Percentiles rank a stretch among this genome's conserved stretches.
Evolutionary conservation across 2,888 invertebrate genomes (phyloP).

Genomic region (Salpingus planirostris): DNA sequence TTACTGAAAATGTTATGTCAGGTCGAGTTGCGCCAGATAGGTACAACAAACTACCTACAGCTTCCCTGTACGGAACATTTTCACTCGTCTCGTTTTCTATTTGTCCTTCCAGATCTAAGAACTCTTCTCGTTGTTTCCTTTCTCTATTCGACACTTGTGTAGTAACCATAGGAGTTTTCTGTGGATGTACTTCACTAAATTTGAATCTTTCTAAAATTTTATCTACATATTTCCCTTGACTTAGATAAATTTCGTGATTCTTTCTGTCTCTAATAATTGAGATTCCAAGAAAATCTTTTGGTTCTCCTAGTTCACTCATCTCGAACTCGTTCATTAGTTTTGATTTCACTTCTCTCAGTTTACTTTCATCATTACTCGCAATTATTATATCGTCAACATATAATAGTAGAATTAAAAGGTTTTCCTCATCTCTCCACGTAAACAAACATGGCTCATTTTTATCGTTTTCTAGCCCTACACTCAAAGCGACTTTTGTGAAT

Average conservation of each 20-base stretch:
- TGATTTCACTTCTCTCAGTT: constrained; percentile 16
- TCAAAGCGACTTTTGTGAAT: constrained; percentile 16
- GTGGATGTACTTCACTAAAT: not conserved
- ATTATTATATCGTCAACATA: constrained; percentile 27
- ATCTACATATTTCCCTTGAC: too few relatives aligned
- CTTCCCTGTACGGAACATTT: constrained; percentile 13
- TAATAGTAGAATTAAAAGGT: constrained; percentile 16
- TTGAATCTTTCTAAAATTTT: constrained; percentile 1
- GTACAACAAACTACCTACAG: constrained; percentile 17
- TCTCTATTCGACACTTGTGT: constrained; percentile 13
- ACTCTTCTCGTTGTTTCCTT: constrained; percentile 5
- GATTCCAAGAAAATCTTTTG: constrained; percentile 4
- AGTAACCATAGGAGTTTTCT: constrained; percentile 10
- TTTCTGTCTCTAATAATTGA: not conserved
- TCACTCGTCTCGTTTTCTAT: not conserved
- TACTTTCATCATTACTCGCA: constrained; percentile 12
- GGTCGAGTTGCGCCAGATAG: constrained; percentile 10
- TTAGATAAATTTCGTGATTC: not conserved
- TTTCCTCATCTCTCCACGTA: constrained; percentile 5
- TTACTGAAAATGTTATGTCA: constrained; percentile 6
- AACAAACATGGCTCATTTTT: constrained; percentile 23
- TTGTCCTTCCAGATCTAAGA: too few relatives aligned
- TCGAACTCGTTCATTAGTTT: constrained; percentile 18
- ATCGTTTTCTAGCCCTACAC: constrained; percentile 16
- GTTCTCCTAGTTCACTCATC: constrained; percentile 24